A percentile compares a stretch with the other conserved stretches of the same genome.
These are phyloP conservation scores for Acronicta psi DNA, from an alignment of 2,888 invertebrate species.

Conservation along the genomic window DNA sequence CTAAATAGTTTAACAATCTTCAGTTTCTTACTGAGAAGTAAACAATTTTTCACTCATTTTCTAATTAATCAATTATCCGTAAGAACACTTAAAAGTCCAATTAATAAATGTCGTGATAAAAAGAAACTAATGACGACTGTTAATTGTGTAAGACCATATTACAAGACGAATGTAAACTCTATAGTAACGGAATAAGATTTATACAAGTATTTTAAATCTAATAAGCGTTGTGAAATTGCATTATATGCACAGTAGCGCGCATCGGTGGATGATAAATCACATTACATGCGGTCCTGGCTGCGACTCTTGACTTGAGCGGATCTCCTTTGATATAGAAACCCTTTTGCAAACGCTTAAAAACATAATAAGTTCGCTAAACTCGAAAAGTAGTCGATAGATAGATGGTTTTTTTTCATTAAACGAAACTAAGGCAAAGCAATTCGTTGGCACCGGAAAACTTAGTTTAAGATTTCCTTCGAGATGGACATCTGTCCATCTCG, in stretches of 20 bases:
- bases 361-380: no score
- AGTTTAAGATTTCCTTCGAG: no score
- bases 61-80: conserved; percentile 16
- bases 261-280: conserved; percentile 67
- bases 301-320: conserved; percentile 63
- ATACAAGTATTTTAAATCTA: conserved; percentile 26
- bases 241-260: conserved; percentile 68
- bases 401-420: no score
- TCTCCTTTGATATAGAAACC: conserved; percentile 70
- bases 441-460: no score
- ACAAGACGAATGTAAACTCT: conserved; percentile 22
- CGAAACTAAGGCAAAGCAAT: no score
- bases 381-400: no score
- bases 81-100: conserved; percentile 22
- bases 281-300: conserved; percentile 73
- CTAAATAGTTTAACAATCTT: no score
- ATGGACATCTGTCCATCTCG: no score
- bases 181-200: conserved; percentile 16
- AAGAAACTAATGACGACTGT: conserved; percentile 15
- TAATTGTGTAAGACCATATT: background rate
- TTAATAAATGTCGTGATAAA: conserved; percentile 32
- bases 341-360: conserved; percentile 23
- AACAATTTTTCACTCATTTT: conserved; percentile 9
- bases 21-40: conserved; percentile 2
- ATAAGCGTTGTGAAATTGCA: conserved; percentile 61